Base-by-base conservation (phyloP, 2,113 vertebrate species). In the Sphaerodactylus townsendi region DNA sequence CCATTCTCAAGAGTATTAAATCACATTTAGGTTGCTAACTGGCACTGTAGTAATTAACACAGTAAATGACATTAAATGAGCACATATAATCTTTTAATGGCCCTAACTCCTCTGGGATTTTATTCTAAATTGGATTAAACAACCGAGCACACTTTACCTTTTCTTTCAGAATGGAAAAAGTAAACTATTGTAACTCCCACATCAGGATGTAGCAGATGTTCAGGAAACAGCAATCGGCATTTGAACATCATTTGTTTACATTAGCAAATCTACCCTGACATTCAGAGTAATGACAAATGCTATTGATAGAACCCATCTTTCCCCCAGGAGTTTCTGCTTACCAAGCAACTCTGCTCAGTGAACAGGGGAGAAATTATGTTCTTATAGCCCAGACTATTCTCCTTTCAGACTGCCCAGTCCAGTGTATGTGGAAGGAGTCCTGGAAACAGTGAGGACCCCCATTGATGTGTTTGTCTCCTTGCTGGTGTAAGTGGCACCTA, bases 21-120 rank as follows among this genome's bases (percentile, higher is more conserved):
- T 89, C 13, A 84, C 25, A 89, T 50, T 37, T 48, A 85, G 84
- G 86, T 8, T 53, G 80, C 83, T 89, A 90, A n/a, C 1, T 69
- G 15, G n/a, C 66, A 82, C 86, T 85, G 23, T 56, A 83, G 82
- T 90, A 81, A 87, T 88, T 91, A 92, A 90, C 14, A 72, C 30
- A 81, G 21, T 65, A 74, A 69, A 53, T 56, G 46, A 81, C 15
- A 70, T 86, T 90, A 87, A 76, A 59, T 15, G 28, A 44, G 48
- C 17, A 50, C 17, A 50, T 88, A 39, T 88, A 46, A 48, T 71
- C 33, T 75, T 82, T 19, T 56, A 89, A 76, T 68, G 30, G 64
- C 33, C 74, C 86, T 85, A 71, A 85, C 88, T 74, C 30, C 50
- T 17, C 50, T 5, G 35, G 77, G 77, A 87, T 82, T 86, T 77